Evolutionary conservation across 2,797 vertebrate species (phyloP).

Genomic region (Psittacula derbiana): DNA sequence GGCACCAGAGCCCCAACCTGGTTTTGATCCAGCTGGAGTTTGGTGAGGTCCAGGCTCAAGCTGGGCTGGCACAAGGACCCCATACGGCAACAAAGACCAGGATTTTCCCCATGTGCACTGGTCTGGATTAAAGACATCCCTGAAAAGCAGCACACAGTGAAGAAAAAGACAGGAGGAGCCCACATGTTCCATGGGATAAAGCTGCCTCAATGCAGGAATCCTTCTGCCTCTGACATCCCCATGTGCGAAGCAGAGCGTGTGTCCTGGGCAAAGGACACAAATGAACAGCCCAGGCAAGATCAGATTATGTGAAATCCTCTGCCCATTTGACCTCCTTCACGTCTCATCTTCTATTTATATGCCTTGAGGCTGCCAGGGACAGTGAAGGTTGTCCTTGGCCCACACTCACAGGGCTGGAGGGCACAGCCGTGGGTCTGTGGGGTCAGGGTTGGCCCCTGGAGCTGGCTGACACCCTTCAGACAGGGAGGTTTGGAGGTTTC

Average conservation of each 20-base stretch:
- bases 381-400: not conserved
- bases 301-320: conserved; percentile 55
- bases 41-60: not conserved
- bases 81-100: not conserved
- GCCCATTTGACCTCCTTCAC: conserved; percentile 63
- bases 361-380: not conserved
- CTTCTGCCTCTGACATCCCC: not conserved
- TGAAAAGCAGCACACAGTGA: not conserved
- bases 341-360: conserved; percentile 53
- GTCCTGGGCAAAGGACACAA: conserved; percentile 37
- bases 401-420: not conserved
- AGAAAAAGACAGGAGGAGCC: not conserved
- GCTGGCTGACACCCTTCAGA: not conserved
- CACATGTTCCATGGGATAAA: not conserved
- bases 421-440: accelerated
- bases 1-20: not conserved
- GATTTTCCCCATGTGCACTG: not conserved
- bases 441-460: not conserved
- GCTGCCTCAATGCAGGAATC: not conserved
- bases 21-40: not conserved
- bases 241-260: not conserved
- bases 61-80: not conserved
- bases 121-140: not conserved
- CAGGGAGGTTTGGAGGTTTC: not conserved
- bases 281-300: conserved; percentile 45